These are phyloP conservation scores for Allophyes oxyacanthae DNA, from an alignment of 2,888 invertebrate species.

Conservation along the genomic window DNA sequence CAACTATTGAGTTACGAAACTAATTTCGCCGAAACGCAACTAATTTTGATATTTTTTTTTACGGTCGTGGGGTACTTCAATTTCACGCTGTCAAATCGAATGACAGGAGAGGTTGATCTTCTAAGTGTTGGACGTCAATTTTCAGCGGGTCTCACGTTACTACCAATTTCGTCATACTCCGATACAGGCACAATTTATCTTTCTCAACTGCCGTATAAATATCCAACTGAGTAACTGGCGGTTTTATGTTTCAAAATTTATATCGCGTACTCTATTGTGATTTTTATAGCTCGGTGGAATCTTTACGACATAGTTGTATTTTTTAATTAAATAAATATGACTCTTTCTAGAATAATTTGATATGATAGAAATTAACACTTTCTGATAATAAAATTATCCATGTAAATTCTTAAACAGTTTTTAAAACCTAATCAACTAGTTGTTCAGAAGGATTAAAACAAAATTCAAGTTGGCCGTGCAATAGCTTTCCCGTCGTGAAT, in stretches of 20 bases:
- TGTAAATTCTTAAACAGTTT: too few species aligned
- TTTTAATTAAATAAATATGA: constrained; percentile 12
- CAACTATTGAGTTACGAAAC: constrained; percentile 25
- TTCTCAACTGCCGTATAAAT: constrained; percentile 58
- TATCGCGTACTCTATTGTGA: constrained; percentile 63
- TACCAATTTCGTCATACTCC: constrained; percentile 66
- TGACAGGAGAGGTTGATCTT: constrained; percentile 59
- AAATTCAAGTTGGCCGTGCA: constrained; percentile 13
- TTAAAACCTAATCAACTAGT: too few species aligned
- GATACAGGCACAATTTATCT: constrained; percentile 67
- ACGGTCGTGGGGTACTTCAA: constrained; percentile 58
- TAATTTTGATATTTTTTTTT: constrained; percentile 52
- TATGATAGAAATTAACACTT: too few species aligned
- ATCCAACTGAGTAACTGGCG: constrained; percentile 56
- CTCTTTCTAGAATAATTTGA: too few species aligned
- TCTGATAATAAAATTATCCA: too few species aligned
- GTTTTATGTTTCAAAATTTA: constrained; percentile 69
- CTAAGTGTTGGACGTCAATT: constrained; percentile 62
- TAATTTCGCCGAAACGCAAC: constrained; percentile 32
- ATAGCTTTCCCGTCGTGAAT: constrained; percentile 24
- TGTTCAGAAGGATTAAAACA: constrained; percentile 2
- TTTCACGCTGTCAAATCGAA: constrained; percentile 74
- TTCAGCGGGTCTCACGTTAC: constrained; percentile 62
- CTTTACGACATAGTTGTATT: constrained; percentile 52
- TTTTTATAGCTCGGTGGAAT: constrained; percentile 57